Base-by-base conservation (phyloP, 1,140 invertebrate genomes). In the Panulirus ornatus region DNA sequence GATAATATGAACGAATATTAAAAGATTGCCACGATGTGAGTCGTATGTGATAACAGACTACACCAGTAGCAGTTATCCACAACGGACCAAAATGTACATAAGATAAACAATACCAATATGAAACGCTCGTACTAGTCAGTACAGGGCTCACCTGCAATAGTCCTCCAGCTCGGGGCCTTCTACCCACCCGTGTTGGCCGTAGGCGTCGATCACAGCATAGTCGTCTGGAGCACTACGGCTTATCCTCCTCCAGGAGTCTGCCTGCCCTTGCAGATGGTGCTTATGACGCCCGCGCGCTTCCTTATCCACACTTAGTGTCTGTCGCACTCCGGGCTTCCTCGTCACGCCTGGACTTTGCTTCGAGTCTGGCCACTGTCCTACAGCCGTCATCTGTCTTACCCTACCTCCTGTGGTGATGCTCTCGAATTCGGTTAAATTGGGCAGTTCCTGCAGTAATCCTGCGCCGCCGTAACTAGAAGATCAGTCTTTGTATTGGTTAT, bases 81-180 rank as follows among this genome's bases (percentile, higher is more conserved):
- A n/a, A n/a, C n/a, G n/a, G n/a, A n/a, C n/a, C n/a, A n/a, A n/a
- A n/a, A n/a, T n/a, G n/a, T n/a, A n/a, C n/a, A n/a, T n/a, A n/a
- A n/a, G n/a, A n/a, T n/a, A n/a, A n/a, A n/a, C n/a, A n/a, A n/a
- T n/a, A n/a, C n/a, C n/a, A n/a, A n/a, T n/a, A n/a, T n/a, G n/a
- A n/a, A n/a, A n/a, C n/a, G n/a, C n/a, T n/a, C n/a, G n/a, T n/a
- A n/a, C n/a, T n/a, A n/a, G n/a, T n/a, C n/a, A n/a, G n/a, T n/a
- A n/a, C n/a, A n/a, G n/a, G n/a, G n/a, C n/a, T 54, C 40, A 91
- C 89, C 63, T 58, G 58, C 89, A 91, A 58, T 91, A 85, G 58
- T 91, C 89, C 58, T 81, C 89, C 76, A 91, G 34, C 58, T 91
- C 89, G 1, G 89, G 89, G 9, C 89, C 89, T 36, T 90, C 88